phyloP scores from a whole-genome alignment of 2,888 invertebrate genomes.

The Drosophila cognata region DNA sequence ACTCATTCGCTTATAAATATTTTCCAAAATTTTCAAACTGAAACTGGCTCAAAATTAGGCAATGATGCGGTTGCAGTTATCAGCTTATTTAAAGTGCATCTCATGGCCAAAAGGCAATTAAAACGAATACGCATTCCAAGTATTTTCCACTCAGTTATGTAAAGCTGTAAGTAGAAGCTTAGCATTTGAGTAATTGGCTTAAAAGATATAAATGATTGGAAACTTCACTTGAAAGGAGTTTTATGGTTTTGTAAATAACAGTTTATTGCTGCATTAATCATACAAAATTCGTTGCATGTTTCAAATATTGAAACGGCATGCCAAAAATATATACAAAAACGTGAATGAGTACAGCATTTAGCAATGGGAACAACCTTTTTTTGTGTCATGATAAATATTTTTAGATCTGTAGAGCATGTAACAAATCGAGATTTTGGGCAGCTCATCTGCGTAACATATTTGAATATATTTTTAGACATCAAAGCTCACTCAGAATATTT shows the following conservation, averaged over 20 bases:
- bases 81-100: constrained; percentile 8
- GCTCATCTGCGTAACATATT: background rate
- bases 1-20: constrained; percentile 22
- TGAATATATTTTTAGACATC: background rate
- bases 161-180: background rate
- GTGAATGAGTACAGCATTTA: background rate
- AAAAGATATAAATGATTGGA: background rate
- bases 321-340: background rate
- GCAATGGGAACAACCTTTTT: background rate
- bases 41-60: constrained; percentile 26
- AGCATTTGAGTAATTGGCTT: background rate
- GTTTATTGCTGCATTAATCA: background rate
- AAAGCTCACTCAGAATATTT: background rate
- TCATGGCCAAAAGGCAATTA: background rate
- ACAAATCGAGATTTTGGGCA: background rate
- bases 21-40: constrained; percentile 7
- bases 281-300: background rate
- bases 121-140: background rate
- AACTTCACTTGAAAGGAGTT: background rate
- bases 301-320: background rate
- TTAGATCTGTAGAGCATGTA: background rate
- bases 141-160: background rate
- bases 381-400: background rate
- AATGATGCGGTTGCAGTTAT: constrained; percentile 29
- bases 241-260: background rate